These are phyloP conservation scores for Scophthalmus maximus DNA, from an alignment of 2,113 vertebrate genomes.

Conservation along the genomic window DNA sequence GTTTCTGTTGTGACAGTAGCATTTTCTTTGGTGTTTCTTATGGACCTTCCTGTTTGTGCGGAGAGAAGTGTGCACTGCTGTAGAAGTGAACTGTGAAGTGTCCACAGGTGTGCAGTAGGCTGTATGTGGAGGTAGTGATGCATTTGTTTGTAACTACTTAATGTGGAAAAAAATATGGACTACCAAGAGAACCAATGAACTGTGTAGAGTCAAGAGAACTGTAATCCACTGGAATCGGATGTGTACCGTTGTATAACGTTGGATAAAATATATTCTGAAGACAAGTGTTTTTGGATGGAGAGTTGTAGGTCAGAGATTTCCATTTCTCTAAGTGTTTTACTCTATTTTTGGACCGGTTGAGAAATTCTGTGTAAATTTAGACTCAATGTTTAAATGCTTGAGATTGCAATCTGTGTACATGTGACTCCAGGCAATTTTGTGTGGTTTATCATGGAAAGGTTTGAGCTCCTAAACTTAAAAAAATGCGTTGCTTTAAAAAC, in stretches of 20 bases:
- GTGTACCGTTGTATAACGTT: background rate
- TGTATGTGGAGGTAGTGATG: slow-evolving; percentile 5
- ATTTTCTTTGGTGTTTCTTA: slow-evolving; percentile 4
- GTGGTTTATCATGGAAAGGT: too few relatives aligned
- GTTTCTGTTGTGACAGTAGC: slow-evolving; percentile 10
- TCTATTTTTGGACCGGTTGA: background rate
- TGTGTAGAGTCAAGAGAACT: slow-evolving; percentile 8
- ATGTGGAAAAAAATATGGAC: slow-evolving; percentile 3
- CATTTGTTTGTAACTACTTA: slow-evolving; percentile 19
- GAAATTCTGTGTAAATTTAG: background rate
- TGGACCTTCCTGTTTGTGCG: background rate
- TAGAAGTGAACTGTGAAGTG: slow-evolving; percentile 6
- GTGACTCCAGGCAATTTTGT: background rate
- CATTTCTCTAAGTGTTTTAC: background rate
- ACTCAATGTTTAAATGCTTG: background rate
- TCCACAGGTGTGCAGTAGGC: slow-evolving; percentile 29
- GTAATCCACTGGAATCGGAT: background rate
- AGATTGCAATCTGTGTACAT: background rate
- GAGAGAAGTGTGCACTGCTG: background rate
- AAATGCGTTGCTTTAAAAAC: background rate
- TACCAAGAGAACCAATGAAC: background rate
- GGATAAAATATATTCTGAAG: background rate
- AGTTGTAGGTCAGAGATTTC: background rate
- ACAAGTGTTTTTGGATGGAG: background rate
- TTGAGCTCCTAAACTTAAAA: too few relatives aligned